Conservation (phyloP, 2,888 invertebrate species). For the Heteromurus nitidus region DNA sequence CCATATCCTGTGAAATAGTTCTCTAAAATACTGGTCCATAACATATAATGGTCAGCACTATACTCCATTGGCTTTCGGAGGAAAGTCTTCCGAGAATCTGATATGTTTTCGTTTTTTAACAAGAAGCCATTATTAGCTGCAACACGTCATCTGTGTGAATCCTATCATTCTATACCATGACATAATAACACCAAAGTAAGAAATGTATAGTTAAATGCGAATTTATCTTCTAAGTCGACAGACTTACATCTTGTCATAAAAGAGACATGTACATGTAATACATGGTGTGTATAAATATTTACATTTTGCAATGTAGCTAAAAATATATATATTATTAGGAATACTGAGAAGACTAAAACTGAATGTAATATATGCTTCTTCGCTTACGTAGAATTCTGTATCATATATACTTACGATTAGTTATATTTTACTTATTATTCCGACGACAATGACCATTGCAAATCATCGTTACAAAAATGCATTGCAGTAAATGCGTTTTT, state of each 20-base stretch:
- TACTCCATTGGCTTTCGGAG: constrained; percentile 43
- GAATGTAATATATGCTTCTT: constrained; percentile 11
- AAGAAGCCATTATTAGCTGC: constrained; percentile 49
- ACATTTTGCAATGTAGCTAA: constrained; percentile 44
- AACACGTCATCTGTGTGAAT: constrained; percentile 25
- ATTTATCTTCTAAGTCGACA: constrained; percentile 1
- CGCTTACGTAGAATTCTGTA: background rate
- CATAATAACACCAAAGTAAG: background rate
- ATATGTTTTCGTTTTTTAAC: constrained; percentile 53
- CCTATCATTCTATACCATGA: background rate
- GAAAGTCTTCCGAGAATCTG: constrained; percentile 48
- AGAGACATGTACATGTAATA: constrained; percentile 6
- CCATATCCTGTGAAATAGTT: constrained; percentile 37
- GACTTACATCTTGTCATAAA: constrained; percentile 26
- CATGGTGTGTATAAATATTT: constrained; percentile 35
- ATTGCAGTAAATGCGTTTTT: too few relatives aligned
- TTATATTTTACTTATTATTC: constrained; percentile 10
- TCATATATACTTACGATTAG: constrained; percentile 2
- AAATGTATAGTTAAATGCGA: constrained; percentile 40
- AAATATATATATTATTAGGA: constrained; percentile 49
- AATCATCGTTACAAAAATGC: too few relatives aligned
- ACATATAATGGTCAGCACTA: constrained; percentile 53
- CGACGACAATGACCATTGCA: too few relatives aligned
- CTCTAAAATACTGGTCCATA: constrained; percentile 62
- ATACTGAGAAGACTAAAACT: constrained; percentile 64